Evolutionary conservation across 2,113 vertebrate species (phyloP).

Genomic region (Capreolus pygargus): DNA sequence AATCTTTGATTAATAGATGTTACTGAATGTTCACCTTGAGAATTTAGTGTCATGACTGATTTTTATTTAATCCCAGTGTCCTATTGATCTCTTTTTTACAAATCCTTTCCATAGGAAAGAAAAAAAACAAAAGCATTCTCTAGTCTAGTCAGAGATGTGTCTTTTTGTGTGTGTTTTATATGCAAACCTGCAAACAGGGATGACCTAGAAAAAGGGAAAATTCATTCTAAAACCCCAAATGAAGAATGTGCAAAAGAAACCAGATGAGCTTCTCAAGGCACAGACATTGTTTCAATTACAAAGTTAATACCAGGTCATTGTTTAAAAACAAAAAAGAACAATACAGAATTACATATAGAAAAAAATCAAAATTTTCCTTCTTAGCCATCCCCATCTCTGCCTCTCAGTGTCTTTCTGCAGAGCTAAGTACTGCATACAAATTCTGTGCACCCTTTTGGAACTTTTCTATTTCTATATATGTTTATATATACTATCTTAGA

Average conservation of each 20-base stretch:
- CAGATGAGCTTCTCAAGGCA: background rate
- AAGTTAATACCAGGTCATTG: background rate
- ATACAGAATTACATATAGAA: background rate
- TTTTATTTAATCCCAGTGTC: background rate
- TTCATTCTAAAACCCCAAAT: background rate
- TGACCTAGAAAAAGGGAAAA: constrained; percentile 18
- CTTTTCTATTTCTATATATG: background rate
- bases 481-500: background rate
- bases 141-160: background rate
- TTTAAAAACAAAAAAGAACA: constrained; percentile 24
- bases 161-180: background rate
- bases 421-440: background rate
- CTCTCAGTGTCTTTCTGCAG: background rate
- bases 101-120: background rate
- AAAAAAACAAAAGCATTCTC: background rate
- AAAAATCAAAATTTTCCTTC: background rate
- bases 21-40: background rate
- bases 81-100: background rate
- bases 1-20: background rate
- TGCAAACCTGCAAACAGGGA: background rate
- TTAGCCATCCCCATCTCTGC: background rate
- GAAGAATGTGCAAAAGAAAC: background rate
- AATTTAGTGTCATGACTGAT: background rate
- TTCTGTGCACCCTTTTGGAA: background rate
- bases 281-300: background rate